phyloP scores from a whole-genome alignment of 2,113 vertebrate genomes.

The Buteo buteo region DNA sequence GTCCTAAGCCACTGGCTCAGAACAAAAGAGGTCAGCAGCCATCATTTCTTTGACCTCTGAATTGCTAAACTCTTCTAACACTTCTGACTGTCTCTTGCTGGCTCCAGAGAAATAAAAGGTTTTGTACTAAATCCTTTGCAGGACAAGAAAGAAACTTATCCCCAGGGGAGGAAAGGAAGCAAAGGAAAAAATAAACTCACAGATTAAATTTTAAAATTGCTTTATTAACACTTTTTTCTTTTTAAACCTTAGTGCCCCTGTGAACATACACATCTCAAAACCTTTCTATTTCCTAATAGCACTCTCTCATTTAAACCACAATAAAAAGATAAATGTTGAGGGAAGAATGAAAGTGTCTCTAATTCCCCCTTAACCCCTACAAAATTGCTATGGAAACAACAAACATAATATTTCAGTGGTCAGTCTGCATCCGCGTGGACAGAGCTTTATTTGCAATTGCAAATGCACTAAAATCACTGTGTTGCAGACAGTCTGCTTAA shows the following conservation, averaged over 20 bases:
- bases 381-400: conserved; percentile 49
- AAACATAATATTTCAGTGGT: background rate
- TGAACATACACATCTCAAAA: background rate
- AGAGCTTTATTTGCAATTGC: background rate
- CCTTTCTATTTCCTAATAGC: conserved; percentile 8
- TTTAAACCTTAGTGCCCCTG: background rate
- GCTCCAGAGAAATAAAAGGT: background rate
- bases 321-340: background rate
- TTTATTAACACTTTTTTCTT: conserved; percentile 34
- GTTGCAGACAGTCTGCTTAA: background rate
- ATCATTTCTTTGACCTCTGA: background rate
- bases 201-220: conserved; percentile 52
- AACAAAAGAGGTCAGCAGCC: background rate
- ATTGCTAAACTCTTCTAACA: background rate
- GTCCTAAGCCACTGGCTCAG: background rate
- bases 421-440: background rate
- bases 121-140: conserved; percentile 5
- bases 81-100: background rate
- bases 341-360: background rate
- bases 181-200: conserved; percentile 52
- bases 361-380: background rate
- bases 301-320: background rate
- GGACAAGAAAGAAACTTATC: background rate
- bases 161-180: conserved; percentile 30
- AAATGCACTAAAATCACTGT: background rate